These are phyloP conservation scores for Melanostigma gelatinosum DNA, from an alignment of 2,113 vertebrate species.

Conservation along the genomic window DNA sequence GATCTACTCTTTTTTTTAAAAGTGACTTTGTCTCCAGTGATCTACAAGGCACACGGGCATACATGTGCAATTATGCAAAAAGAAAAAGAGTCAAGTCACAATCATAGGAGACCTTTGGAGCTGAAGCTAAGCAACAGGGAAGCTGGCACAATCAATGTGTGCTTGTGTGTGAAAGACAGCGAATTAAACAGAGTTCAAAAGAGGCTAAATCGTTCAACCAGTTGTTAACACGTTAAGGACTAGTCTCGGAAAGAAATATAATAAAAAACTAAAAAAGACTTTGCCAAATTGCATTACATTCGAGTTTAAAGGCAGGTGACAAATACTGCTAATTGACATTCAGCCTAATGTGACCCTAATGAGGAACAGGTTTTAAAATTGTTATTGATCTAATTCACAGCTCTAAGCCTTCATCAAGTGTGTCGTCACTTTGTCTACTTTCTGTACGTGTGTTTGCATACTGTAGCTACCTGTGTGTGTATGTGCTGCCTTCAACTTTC, in stretches of 20 bases:
- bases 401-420: not conserved
- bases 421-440: not conserved
- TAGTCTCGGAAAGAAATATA: not conserved
- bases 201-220: not conserved
- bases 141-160: not conserved
- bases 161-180: not conserved
- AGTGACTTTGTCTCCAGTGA: not conserved
- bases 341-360: not conserved
- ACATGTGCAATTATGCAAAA: not conserved
- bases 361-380: not conserved
- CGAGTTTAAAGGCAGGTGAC: not conserved
- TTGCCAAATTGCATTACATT: not conserved
- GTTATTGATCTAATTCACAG: not conserved
- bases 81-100: not conserved
- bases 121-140: not conserved
- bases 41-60: not conserved
- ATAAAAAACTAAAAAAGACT: not conserved
- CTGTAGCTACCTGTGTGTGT: not conserved
- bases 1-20: not conserved
- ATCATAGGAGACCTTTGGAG: not conserved
- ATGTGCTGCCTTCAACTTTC: constrained; percentile 10
- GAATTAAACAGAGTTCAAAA: not conserved
- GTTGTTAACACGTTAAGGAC: not conserved
- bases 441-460: not conserved
- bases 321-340: not conserved